Conservation (phyloP, 2,797 vertebrate species). For the Acanthurus lineatus region DNA sequence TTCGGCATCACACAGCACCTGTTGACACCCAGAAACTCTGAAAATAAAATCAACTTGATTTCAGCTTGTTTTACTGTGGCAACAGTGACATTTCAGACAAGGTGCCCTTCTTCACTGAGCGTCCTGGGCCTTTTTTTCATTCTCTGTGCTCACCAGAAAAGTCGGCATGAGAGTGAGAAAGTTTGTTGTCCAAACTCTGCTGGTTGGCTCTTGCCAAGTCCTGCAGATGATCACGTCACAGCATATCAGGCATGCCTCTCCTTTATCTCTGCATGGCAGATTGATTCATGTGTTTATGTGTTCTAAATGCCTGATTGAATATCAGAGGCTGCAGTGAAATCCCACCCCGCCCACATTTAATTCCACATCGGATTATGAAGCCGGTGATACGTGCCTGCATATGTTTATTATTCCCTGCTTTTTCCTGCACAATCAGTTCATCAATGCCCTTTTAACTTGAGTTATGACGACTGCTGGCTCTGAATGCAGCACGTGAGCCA, state of each 20-base stretch:
- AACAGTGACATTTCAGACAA: slow-evolving; percentile 30
- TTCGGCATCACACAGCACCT: slow-evolving; percentile 14
- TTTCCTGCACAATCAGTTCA: slow-evolving; percentile 35
- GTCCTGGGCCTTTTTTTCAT: not conserved
- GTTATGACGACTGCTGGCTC: slow-evolving; percentile 36
- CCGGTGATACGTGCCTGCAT: not conserved
- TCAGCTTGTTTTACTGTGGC: slow-evolving; percentile 2
- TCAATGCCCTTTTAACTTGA: slow-evolving; percentile 36
- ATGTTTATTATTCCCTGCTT: slow-evolving; percentile 21
- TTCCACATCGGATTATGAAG: slow-evolving; percentile 28
- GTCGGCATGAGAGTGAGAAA: not conserved
- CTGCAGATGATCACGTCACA: not conserved
- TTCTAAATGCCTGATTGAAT: slow-evolving; percentile 36
- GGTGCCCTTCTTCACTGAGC: not conserved
- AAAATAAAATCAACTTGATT: not conserved
- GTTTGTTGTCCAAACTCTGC: not conserved
- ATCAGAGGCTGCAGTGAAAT: slow-evolving; percentile 35
- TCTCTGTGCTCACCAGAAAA: not conserved
- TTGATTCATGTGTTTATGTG: slow-evolving; percentile 27
- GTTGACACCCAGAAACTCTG: slow-evolving; percentile 9
- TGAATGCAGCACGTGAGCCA: slow-evolving; percentile 16
- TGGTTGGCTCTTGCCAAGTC: slow-evolving; percentile 9
- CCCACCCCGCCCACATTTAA: not conserved
- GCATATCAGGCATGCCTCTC: not conserved
- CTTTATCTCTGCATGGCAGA: slow-evolving; percentile 37